Evolutionary conservation across 1,140 invertebrate species (phyloP).

Genomic region (Octopus bimaculoides): DNA sequence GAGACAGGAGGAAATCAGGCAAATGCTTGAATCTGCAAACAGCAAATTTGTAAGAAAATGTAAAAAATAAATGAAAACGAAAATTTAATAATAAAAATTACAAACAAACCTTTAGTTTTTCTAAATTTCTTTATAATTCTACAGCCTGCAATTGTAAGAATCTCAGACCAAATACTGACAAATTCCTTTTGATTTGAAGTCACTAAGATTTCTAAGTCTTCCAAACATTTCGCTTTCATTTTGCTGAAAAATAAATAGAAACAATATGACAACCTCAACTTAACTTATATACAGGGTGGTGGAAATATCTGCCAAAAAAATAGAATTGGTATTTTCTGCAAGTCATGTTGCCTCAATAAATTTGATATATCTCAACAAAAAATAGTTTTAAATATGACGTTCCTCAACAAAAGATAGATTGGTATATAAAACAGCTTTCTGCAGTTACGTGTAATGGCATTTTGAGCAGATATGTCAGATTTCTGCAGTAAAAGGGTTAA

Average conservation of each 20-base stretch:
- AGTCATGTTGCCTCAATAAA: no score
- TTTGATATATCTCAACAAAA: no score
- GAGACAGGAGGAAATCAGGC: neutral
- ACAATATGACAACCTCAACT: neutral
- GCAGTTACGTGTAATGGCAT: no score
- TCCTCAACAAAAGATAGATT: no score
- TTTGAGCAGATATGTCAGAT: no score
- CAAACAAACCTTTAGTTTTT: neutral
- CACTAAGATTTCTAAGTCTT: slow-evolving; percentile 39
- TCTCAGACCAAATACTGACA: slow-evolving; percentile 46
- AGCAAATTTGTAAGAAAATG: neutral
- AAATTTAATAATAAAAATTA: neutral
- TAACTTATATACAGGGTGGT: no score
- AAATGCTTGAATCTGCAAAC: no score
- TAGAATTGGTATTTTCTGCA: no score
- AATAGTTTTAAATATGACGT: no score
- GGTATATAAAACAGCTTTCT: no score
- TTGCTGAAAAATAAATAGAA: slow-evolving; percentile 19
- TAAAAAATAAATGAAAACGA: neutral
- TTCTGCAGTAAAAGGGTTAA: no score
- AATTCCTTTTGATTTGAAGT: slow-evolving; percentile 40
- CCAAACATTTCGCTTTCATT: slow-evolving; percentile 25
- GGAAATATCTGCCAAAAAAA: neutral
- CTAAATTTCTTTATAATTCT: slow-evolving; percentile 18
- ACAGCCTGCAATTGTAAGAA: slow-evolving; percentile 41